These are phyloP conservation scores for Tursiops truncatus DNA, from an alignment of 2,113 vertebrate species.

Conservation along the genomic window DNA sequence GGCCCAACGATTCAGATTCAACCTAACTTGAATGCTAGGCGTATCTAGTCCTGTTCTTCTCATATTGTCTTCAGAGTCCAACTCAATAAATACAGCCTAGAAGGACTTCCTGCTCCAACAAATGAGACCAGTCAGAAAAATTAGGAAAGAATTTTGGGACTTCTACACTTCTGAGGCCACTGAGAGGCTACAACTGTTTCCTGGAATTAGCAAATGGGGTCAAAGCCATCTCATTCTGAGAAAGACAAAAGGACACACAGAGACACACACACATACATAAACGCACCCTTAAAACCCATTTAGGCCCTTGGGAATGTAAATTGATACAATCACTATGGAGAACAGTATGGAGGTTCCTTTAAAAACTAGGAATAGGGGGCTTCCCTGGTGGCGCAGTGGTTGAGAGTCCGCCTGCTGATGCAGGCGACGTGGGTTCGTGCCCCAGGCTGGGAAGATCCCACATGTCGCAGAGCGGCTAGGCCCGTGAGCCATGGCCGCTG, in stretches of 20 bases:
- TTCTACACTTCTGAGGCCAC: neutral
- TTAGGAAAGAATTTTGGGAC: neutral
- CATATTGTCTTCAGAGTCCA: neutral
- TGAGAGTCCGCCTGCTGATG: no score
- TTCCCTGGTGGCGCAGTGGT: no score
- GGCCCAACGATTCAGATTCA: neutral
- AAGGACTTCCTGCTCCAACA: neutral
- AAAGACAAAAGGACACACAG: neutral
- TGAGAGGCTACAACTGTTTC: neutral
- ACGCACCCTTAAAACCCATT: neutral
- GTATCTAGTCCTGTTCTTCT: neutral
- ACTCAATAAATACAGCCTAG: neutral
- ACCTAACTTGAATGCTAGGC: neutral
- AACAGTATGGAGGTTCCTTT: no score
- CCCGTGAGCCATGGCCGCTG: no score
- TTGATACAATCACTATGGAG: no score
- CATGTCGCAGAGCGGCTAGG: no score
- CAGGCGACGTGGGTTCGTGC: no score
- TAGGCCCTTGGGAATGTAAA: no score
- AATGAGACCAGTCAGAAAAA: neutral
- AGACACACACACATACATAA: neutral
- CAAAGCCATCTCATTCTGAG: neutral
- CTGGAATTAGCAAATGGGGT: neutral
- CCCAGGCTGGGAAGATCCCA: no score
- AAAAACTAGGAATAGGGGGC: no score